These are phyloP conservation scores for Episyrphus balteatus DNA, from an alignment of 1,140 invertebrate species.

Conservation along the genomic window DNA sequence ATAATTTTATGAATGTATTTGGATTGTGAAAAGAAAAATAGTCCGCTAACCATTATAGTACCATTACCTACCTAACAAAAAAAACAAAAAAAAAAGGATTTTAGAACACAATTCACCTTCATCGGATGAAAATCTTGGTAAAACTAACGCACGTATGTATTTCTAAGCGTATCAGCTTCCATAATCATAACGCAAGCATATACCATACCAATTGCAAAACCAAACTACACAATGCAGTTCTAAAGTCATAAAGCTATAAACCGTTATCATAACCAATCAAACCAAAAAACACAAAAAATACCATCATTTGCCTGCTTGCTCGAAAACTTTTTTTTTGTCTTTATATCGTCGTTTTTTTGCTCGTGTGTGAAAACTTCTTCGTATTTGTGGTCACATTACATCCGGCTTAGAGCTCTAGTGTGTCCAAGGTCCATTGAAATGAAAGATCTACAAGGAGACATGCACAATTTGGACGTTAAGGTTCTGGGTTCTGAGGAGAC, in stretches of 20 bases:
- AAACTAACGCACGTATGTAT: neutral
- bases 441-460: conserved; percentile 51
- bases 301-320: neutral
- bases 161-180: no score
- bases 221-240: no score
- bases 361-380: conserved; percentile 6
- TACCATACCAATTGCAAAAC: no score
- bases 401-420: conserved; percentile 34
- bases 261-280: neutral
- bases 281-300: neutral
- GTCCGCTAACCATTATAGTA: no score
- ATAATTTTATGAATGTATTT: no score
- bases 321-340: conserved; percentile 4
- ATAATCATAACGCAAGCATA: no score
- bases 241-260: no score
- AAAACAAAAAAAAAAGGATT: no score
- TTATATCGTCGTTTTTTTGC: conserved; percentile 2
- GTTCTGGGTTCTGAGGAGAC: conserved; percentile 71
- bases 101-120: no score
- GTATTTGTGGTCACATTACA: conserved; percentile 4
- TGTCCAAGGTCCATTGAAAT: conserved; percentile 43
- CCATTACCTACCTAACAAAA: no score
- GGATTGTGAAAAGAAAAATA: no score
- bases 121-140: neutral
- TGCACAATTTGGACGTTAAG: conserved; percentile 58